Percentiles rank a stretch among this genome's conserved stretches.
phyloP scores from a whole-genome alignment of 2,113 vertebrate species.

The Hippoglossus stenolepis region DNA sequence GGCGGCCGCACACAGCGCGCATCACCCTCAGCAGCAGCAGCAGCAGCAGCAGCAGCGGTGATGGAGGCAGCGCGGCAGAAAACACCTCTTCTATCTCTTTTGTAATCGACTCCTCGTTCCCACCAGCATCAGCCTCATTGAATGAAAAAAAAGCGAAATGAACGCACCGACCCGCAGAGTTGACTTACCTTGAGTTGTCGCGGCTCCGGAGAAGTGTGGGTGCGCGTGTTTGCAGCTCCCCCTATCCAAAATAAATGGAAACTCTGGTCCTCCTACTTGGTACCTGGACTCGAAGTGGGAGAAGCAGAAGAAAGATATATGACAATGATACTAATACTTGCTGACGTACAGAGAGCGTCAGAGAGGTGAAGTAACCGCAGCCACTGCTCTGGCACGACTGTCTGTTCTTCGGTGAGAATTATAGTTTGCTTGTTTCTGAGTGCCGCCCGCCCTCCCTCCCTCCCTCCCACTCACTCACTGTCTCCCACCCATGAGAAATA shows the following conservation, averaged over 20 bases:
- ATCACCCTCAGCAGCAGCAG: background rate
- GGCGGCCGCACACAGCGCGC: slow-evolving; percentile 28
- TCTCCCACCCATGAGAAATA: slow-evolving; percentile 77
- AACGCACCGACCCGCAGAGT: background rate
- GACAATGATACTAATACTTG: slow-evolving; percentile 3
- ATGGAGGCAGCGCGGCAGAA: too few species aligned
- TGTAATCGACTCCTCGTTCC: background rate
- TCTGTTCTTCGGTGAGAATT: slow-evolving; percentile 72
- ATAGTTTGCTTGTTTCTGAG: slow-evolving; percentile 73
- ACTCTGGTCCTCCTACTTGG: slow-evolving; percentile 47
- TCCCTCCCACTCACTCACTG: slow-evolving; percentile 52
- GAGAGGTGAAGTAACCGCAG: slow-evolving; percentile 57
- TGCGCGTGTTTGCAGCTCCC: slow-evolving; percentile 46
- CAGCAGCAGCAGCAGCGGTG: background rate
- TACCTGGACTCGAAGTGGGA: slow-evolving; percentile 1
- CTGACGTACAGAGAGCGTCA: slow-evolving; percentile 28
- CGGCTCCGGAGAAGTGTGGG: slow-evolving; percentile 62
- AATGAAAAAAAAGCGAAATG: background rate
- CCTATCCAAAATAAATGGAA: slow-evolving; percentile 51
- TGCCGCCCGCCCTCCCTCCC: slow-evolving; percentile 68
- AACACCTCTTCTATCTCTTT: slow-evolving; percentile 5
- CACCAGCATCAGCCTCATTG: background rate
- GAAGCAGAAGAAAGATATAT: background rate
- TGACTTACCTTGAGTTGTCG: slow-evolving; percentile 73
- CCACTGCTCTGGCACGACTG: slow-evolving; percentile 61